Evolutionary conservation across 2,888 invertebrate species (phyloP), one percentile per base, ranked within the genome.

Genomic region (Pollenia amentaria): DNA sequence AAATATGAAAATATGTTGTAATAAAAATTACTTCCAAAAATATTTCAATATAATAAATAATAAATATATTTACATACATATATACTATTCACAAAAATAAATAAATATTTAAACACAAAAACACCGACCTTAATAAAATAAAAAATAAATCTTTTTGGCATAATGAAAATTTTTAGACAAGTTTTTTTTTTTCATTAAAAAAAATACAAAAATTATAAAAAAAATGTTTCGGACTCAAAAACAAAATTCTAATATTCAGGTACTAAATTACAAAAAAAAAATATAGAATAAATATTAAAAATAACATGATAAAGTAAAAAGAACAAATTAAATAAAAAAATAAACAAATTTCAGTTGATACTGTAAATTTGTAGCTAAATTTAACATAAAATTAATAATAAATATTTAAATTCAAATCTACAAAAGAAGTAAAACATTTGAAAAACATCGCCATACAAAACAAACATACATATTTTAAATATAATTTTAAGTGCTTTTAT

Each of bases 241-340:
- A 92, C 93, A 92, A 92, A 93, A 92, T 92, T 92, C 92, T 92
- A 93, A 92, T 93, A 92, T 92, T 93, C 92, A 92, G 92, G 92
- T 92, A 92, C 80, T 80, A 87, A 86, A 86, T 89, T 90, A 90
- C 85, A 89, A 89, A 88, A 89, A 82, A 55, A 69, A 84, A 84
- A 84, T 70, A 40, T 64, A 46, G n/a, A n/a, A n/a, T n/a, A n/a
- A 48, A 57, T 57, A 84, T 21, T 0, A 9, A 55, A 73, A 65
- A 46, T 7, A 60, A 78, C 9, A 64, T 80, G 29, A 73, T 60
- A 42, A 64, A 55, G 60, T 48, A 60, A 18, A 75, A 48, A 53
- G 65, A 44, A 67, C 11, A 57, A 42, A 67, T 44, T 10, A 62
- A 29, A 70, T 11, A 55, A 67, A 73, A 9, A 7, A 46, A 62